Conservation (phyloP, 2,113 vertebrate genomes). For the Callocephalon fimbriatum region DNA sequence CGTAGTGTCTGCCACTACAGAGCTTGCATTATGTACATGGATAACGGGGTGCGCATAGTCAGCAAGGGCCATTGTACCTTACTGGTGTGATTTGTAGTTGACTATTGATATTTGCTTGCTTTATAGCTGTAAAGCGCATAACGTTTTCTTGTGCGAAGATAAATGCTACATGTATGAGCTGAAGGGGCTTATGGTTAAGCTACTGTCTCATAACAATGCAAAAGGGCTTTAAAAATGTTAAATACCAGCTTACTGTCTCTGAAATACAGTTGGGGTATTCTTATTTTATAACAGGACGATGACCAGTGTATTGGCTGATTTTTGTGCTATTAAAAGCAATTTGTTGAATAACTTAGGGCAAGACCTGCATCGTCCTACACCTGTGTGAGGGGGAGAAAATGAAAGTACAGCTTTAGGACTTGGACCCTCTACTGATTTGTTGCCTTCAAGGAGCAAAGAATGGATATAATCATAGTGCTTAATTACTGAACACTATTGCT, state of each 20-base stretch:
- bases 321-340: neutral
- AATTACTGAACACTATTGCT: neutral
- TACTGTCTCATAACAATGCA: neutral
- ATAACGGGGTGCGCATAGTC: too few relatives aligned
- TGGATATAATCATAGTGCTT: neutral
- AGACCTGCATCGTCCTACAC: neutral
- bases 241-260: neutral
- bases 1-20: neutral
- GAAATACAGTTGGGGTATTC: neutral
- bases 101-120: neutral
- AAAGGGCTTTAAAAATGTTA: neutral
- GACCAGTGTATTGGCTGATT: neutral
- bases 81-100: neutral
- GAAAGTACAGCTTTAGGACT: neutral
- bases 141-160: neutral
- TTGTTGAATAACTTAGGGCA: neutral
- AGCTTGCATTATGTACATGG: neutral
- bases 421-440: neutral
- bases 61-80: neutral
- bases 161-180: neutral
- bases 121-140: fast-evolving
- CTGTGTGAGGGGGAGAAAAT: neutral
- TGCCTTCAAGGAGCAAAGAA: neutral
- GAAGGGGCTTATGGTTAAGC: neutral
- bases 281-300: neutral